Base-by-base conservation (phyloP, 2,113 vertebrate genomes). In the Gnathonemus echidnorhynchus region DNA sequence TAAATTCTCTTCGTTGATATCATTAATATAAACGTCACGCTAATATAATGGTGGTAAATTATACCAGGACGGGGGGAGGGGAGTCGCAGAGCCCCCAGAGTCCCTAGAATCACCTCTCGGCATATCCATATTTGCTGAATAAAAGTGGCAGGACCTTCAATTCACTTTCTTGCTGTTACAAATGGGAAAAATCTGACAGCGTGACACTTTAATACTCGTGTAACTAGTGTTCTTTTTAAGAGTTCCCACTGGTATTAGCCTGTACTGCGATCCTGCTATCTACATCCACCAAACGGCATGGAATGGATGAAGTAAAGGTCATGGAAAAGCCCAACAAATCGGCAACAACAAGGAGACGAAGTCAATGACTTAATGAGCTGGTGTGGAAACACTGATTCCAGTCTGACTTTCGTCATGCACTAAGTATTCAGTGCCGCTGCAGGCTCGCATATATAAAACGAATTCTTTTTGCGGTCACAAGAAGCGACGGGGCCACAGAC, bases 311-410 rank as follows among this genome's bases (percentile, higher is more conserved):
- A 89, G 89, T 86, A 31, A 77, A 77, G 74, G 77, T 52, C 88
- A 56, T 35, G 88, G 90, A 88, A 88, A 62, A 90, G 86, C 89
- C 89, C 74, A 86, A 84, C 86, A 89, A 90, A 90, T 66, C 3
- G 52, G 88, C 88, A 88, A 90, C 89, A 89, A 92, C 90, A 91
- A 91, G 92, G 91, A 91, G 92, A 95, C 93, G 94, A 94, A 92
- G 91, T 86, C 91, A 5, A 92, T 95, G 94, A 95, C 94, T 95
- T 95, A 94, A 94, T 94, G 88, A 89, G 48, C 17, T 50, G 50
- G 89, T 85, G 94, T 95, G 94, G 95, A 96, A 96, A 96, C 93
- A 95, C 90, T 95, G 94, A 96, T 93, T 92, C 94, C 93, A 93
- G 94, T 94, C 93, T 94, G 91, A 91, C 91, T 92, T 93, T 92